phyloP scores from a whole-genome alignment of 2,888 invertebrate species.

The Ormyrus thymus region DNA sequence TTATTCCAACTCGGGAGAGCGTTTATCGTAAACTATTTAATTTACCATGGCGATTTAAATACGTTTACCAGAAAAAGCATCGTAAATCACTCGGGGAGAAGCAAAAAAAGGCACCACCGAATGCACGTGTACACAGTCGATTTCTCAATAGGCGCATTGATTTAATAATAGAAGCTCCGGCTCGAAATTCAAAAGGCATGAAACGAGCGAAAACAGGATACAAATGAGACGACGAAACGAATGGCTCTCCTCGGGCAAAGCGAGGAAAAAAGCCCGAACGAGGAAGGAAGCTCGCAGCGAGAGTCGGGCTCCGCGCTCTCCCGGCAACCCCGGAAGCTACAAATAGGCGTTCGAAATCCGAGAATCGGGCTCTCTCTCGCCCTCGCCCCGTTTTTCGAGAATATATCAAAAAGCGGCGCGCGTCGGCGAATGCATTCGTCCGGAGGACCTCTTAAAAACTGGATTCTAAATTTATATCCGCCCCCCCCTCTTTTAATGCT shows the following conservation, averaged over 20 bases:
- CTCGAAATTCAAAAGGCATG: slow-evolving; percentile 23
- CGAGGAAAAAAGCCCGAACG: not conserved
- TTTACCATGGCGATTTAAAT: no score
- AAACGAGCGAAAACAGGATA: slow-evolving; percentile 43
- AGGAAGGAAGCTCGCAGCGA: slow-evolving; percentile 1
- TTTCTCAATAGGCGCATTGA: no score
- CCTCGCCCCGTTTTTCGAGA: slow-evolving; percentile 42
- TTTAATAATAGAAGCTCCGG: no score
- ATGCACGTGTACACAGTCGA: no score
- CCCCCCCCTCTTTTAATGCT: slow-evolving; percentile 47
- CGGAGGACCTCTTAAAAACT: slow-evolving; percentile 6
- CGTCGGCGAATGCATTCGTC: slow-evolving; percentile 34
- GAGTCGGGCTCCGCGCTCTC: slow-evolving; percentile 18
- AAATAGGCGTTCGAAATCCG: slow-evolving; percentile 51
- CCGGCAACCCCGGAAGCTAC: slow-evolving; percentile 45
- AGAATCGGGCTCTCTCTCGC: slow-evolving; percentile 37
- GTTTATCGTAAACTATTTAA: no score
- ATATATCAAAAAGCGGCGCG: slow-evolving; percentile 40
- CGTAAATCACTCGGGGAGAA: no score
- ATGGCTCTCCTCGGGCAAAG: not conserved
- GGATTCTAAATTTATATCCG: slow-evolving; percentile 48
- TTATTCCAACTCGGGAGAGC: no score
- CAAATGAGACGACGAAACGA: slow-evolving; percentile 41
- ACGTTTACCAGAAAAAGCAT: no score
- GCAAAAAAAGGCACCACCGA: no score